Percentiles rank a stretch among this genome's conserved stretches.
These are phyloP conservation scores for Furcifer pardalis DNA, from an alignment of 2,797 vertebrate genomes.

Conservation along the genomic window DNA sequence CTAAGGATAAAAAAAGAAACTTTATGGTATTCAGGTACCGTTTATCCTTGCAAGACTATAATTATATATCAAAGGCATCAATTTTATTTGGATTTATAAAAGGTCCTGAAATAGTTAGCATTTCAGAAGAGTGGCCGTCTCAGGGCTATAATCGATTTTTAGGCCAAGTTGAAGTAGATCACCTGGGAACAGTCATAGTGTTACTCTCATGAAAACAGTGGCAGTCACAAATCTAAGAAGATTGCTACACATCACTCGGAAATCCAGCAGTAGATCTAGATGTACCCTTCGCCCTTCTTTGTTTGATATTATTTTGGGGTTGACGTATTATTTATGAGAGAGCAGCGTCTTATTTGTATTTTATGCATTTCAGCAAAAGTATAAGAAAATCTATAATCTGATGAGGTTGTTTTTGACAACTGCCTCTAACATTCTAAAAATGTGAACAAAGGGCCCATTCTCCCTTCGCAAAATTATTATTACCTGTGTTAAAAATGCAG, in stretches of 20 bases:
- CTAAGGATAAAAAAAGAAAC: not conserved
- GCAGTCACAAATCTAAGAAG: too few species aligned
- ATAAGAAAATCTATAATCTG: not conserved
- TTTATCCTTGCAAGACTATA: not conserved
- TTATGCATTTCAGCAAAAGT: not conserved
- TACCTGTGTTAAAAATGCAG: not conserved
- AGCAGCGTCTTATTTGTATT: not conserved
- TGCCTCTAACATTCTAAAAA: not conserved
- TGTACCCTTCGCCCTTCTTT: not conserved
- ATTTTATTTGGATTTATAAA: not conserved
- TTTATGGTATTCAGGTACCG: not conserved
- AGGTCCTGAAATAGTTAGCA: not conserved
- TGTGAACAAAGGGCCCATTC: not conserved
- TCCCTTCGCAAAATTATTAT: not conserved
- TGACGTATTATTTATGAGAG: not conserved
- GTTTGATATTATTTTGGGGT: not conserved
- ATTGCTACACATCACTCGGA: too few species aligned
- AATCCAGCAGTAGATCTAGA: too few species aligned
- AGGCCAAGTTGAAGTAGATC: too few species aligned
- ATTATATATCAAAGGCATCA: not conserved
- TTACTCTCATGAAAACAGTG: too few species aligned
- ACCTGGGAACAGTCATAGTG: too few species aligned
- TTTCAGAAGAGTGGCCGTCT: not conserved
- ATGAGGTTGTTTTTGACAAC: not conserved
- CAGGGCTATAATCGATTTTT: not conserved